These are phyloP conservation scores for Cosmopolites sordidus DNA, from an alignment of 2,888 invertebrate genomes.

Conservation along the genomic window DNA sequence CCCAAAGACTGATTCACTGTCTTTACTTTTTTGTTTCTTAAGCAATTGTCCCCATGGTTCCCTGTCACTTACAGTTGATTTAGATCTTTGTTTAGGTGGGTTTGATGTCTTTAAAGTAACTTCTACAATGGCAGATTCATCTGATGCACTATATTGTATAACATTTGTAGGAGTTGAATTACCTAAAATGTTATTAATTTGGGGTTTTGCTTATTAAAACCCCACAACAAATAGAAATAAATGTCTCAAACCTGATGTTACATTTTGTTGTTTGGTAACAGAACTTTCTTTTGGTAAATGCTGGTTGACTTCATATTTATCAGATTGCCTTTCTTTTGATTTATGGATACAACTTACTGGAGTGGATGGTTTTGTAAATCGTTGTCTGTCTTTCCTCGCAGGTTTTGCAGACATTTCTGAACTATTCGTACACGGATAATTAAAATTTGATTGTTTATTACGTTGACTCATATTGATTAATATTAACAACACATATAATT, in stretches of 20 bases:
- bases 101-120: constrained; percentile 33
- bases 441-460: constrained; percentile 4
- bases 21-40: constrained; percentile 33
- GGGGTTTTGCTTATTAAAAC: background rate
- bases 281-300: constrained; percentile 23
- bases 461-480: constrained; percentile 1
- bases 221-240: background rate
- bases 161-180: constrained; percentile 9
- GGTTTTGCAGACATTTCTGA: background rate
- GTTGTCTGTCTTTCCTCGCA: too few relatives aligned
- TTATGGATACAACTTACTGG: too few relatives aligned
- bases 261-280: constrained; percentile 28
- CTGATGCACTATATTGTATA: constrained; percentile 23
- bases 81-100: constrained; percentile 33
- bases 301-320: constrained; percentile 22
- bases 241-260: constrained; percentile 15
- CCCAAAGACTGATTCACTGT: constrained; percentile 39
- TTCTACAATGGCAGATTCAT: constrained; percentile 35
- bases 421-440: background rate
- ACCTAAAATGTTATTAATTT: background rate
- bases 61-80: constrained; percentile 31
- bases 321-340: constrained; percentile 12
- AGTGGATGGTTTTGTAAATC: constrained; percentile 7
- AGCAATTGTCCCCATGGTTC: constrained; percentile 40
- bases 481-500: too few relatives aligned